Base-by-base conservation (phyloP, 2,113 vertebrate species). In the Dascyllus trimaculatus region DNA sequence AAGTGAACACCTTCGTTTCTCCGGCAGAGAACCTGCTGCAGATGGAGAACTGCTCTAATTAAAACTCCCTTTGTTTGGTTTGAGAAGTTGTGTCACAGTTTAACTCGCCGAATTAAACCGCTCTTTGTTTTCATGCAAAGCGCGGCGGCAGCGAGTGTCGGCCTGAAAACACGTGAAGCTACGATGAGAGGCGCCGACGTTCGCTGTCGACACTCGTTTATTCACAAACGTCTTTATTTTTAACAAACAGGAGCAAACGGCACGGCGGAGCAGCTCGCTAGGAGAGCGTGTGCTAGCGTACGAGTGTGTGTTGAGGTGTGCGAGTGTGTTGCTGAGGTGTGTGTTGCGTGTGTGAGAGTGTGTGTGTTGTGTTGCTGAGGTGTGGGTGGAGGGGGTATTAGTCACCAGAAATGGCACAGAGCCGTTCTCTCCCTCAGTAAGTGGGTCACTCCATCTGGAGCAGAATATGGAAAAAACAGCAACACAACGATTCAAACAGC, bases 371-470 rank as follows among this genome's bases (percentile, higher is more conserved):
- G 24, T 35, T 29, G 70, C 38, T 61, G 48, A 77, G 71, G 80
- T 85, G 86, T 85, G 86, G 38, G 83, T 88, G 86, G 83, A 88
- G 84, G 78, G 75, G 77, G 87, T 79, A 86, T 89, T 89, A 89
- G 81, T 91, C 90, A 90, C 87, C 85, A 91, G 80, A 89, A 87
- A 90, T 90, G 88, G 86, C 85, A 89, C 75, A 82, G 66, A 73
- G 90, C 85, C 71, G 63, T 48, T 75, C 75, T 77, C 60, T 58
- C 64, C 72, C 68, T 60, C 72, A 81, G 82, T 89, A 90, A 89
- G 88, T 91, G 88, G 90, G 90, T 90, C 88, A 90, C 80, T 90
- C 86, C 86, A 91, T 91, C 88, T 89, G 88, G 78, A 87, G 85
- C 78, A 89, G 86, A 90, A 91, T 88, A 88, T 88, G 85, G 85